Evolutionary conservation across 2,888 invertebrate species (phyloP).

Genomic region (Abrostola tripartita): DNA sequence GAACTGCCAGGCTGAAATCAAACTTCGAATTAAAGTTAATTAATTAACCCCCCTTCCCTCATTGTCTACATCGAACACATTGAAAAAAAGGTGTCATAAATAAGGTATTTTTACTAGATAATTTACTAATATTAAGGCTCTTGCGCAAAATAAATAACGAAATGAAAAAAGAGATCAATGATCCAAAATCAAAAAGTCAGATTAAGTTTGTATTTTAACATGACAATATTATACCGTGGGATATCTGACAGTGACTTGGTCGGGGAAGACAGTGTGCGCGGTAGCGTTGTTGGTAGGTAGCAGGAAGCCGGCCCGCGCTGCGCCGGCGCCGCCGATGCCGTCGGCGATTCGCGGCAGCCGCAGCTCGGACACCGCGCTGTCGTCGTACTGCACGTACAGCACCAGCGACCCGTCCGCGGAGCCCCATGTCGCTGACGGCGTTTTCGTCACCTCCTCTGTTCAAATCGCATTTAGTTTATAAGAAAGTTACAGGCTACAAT

Average conservation of each 20-base stretch:
- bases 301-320: conserved; percentile 85
- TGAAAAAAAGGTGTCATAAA: too few relatives aligned
- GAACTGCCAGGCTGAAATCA: conserved; percentile 92
- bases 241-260: conserved; percentile 93
- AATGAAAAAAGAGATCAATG: too few relatives aligned
- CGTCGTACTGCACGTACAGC: conserved; percentile 96
- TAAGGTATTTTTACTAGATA: too few relatives aligned
- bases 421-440: conserved; percentile 95
- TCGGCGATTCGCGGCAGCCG: conserved; percentile 95
- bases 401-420: conserved; percentile 94
- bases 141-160: too few relatives aligned
- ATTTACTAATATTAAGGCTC: too few relatives aligned
- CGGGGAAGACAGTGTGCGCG: conserved; percentile 92
- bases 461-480: not conserved
- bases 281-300: conserved; percentile 78
- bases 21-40: not conserved
- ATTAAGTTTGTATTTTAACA: conserved; percentile 11
- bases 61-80: too few relatives aligned
- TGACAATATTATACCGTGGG: conserved; percentile 90
- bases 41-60: too few relatives aligned
- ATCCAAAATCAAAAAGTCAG: too few relatives aligned
- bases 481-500: not conserved
- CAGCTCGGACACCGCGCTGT: conserved; percentile 92
- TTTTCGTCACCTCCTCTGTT: conserved; percentile 95
- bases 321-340: conserved; percentile 89